Base-by-base conservation (phyloP, 2,113 vertebrate genomes). In the Paramisgurnus dabryanus region DNA sequence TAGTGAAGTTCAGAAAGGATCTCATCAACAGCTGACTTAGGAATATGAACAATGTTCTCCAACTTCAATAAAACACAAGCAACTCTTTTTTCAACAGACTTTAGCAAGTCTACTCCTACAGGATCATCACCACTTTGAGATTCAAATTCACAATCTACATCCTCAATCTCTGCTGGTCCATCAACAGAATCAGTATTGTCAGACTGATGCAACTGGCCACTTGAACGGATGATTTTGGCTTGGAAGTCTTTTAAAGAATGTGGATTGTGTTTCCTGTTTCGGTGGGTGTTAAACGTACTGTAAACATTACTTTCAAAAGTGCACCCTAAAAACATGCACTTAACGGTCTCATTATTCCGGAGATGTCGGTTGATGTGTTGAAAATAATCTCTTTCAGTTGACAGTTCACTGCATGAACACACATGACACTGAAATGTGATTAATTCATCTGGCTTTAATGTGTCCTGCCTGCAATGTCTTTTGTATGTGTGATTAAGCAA, bases 401-500 rank as follows among this genome's bases (percentile, higher is more conserved):
- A 49, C 67, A 84, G 78, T 39, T 81, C 77, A 47, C 45, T 83
- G 64, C 69, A 67, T 58, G 71, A 83, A 11, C 79, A 81, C 61
- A 84, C 67, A 68, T 79, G 67, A 50, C 74, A 81, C 41, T 80
- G 65, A 18, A 80, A 77, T 83, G 76, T 77, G 40, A 47, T 41
- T 67, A 64, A 18, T 80, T 84, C 41, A 15, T 70, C 63, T 50
- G n/a, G 55, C 18, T 80, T 50, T 81, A 27, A 43, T 72, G 60
- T 49, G 67, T 34, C 4, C n/a, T 85, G 80, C 67, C 73, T 80
- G 68, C 8, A 13, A 74, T 83, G 81, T 45, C 9, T 77, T 80
- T 80, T 83, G 64, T 78, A 80, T 73, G 72, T 67, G 66, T 72
- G 78, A 83, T 74, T 85, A 77, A 77, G n/a, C 68, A 80, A 63